These are phyloP conservation scores for Oryzaephilus surinamensis DNA, from an alignment of 1,140 invertebrate species.

Conservation along the genomic window DNA sequence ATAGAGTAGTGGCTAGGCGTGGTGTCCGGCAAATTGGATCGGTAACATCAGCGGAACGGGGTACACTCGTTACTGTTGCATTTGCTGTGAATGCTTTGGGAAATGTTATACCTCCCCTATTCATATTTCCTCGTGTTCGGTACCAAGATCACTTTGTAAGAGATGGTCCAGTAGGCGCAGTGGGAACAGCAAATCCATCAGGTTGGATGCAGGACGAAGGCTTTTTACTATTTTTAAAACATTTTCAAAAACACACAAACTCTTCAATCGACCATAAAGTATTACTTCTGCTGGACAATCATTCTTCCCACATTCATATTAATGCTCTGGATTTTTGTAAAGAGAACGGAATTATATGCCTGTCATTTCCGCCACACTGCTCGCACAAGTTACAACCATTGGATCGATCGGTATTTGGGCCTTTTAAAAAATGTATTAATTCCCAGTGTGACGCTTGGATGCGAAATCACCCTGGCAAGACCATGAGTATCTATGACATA, in stretches of 20 bases:
- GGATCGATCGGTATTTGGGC: slow-evolving; percentile 31
- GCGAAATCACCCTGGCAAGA: slow-evolving; percentile 23
- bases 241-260: slow-evolving; percentile 9
- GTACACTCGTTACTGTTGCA: slow-evolving; percentile 33
- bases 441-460: slow-evolving; percentile 28
- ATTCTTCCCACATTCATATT: slow-evolving; percentile 19
- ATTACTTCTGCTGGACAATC: slow-evolving; percentile 19
- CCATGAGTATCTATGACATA: slow-evolving; percentile 31
- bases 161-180: slow-evolving; percentile 9
- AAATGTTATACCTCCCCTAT: slow-evolving; percentile 31
- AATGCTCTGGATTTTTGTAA: slow-evolving; percentile 20
- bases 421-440: slow-evolving; percentile 36
- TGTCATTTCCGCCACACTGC: slow-evolving; percentile 34
- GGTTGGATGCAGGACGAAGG: slow-evolving; percentile 8
- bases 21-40: slow-evolving; percentile 36
- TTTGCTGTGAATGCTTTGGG: slow-evolving; percentile 31
- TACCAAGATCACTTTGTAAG: slow-evolving; percentile 8
- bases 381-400: slow-evolving; percentile 37
- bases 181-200: slow-evolving; percentile 11
- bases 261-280: slow-evolving; percentile 5
- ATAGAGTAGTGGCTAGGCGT: slow-evolving; percentile 25
- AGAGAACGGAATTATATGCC: slow-evolving; percentile 29
- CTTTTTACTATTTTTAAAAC: slow-evolving; percentile 8
- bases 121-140: slow-evolving; percentile 31
- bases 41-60: slow-evolving; percentile 35